Percentiles rank a stretch among this genome's conserved stretches.
Evolutionary conservation across 2,888 invertebrate genomes (phyloP).

Genomic region (Andricus curvator): DNA sequence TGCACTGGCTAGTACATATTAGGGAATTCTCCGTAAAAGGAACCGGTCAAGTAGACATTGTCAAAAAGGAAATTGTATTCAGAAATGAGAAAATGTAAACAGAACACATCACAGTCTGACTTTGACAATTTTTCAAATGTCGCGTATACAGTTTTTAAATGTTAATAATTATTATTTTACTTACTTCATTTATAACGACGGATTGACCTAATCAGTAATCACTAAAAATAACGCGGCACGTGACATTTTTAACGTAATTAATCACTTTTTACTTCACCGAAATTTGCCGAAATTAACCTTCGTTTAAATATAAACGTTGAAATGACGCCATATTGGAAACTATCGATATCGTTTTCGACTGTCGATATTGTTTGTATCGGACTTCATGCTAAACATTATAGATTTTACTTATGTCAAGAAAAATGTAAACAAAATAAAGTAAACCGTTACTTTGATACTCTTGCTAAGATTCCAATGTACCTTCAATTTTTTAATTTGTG

Average conservation of each 20-base stretch:
- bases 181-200: background rate
- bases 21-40: no score
- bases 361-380: background rate
- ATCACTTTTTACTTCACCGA: background rate
- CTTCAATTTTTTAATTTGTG: background rate
- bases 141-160: background rate
- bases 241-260: background rate
- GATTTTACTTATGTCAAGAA: background rate
- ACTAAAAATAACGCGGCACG: background rate
- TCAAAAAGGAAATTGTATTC: background rate
- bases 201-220: background rate
- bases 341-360: conserved; percentile 2
- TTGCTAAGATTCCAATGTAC: background rate
- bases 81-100: background rate
- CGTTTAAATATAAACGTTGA: background rate
- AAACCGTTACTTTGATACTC: background rate
- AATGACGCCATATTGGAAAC: background rate
- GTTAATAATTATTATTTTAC: background rate
- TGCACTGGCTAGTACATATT: no score
- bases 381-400: background rate
- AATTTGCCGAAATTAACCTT: background rate
- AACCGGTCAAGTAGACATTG: no score
- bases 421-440: conserved; percentile 14
- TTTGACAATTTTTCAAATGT: background rate
- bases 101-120: background rate